Evolutionary conservation across 2,797 vertebrate genomes (phyloP), one percentile per base, ranked within the genome.

Genomic region (Takifugu rubripes): DNA sequence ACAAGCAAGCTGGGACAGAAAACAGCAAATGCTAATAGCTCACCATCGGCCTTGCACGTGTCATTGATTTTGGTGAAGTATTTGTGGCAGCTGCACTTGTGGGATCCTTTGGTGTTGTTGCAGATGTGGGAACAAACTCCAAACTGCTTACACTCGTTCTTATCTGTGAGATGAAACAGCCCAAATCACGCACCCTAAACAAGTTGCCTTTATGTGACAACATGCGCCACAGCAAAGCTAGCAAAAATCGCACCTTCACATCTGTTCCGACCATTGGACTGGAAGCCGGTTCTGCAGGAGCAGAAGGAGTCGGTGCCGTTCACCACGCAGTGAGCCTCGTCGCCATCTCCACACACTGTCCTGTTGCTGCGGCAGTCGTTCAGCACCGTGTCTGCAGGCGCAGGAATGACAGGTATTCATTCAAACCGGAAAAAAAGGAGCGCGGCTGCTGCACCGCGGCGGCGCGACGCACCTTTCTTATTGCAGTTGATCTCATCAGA

Each of bases 101-200:
- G 84, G 40, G 95, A 92, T 9, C 96, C 96, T 79, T 98, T 98
- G 2, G 94, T 98, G 90, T 99, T 98, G 88, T 96, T 96, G 88
- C 96, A 99, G 78, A 96, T 92, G 77, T 99, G 96, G 1, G 96
- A 97, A 79, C 96, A 99, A 55, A 89, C 85, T 21, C 94, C 95
- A 0, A 98, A 98, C 72, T 83, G 90, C 61, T 88, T 82, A 64
- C 96, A 98, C 87, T 98, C 96, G 0, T 98, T 96, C 82, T 94
- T 85, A 54, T 99, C 96, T 98, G 88, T 8, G 33, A 75, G 72
- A 61, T 0, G 57, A 75, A 72, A 59, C 0, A 56, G 16, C 47
- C 36, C 42, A 25, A 59, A 53, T 42, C n/a, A 43, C 1, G 21
- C 21, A 21, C 1, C 1, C 1, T 21, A 21, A 21, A 21, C 46